These are phyloP conservation scores for Nibea coibor DNA, from an alignment of 2,113 vertebrate genomes.

Conservation along the genomic window DNA sequence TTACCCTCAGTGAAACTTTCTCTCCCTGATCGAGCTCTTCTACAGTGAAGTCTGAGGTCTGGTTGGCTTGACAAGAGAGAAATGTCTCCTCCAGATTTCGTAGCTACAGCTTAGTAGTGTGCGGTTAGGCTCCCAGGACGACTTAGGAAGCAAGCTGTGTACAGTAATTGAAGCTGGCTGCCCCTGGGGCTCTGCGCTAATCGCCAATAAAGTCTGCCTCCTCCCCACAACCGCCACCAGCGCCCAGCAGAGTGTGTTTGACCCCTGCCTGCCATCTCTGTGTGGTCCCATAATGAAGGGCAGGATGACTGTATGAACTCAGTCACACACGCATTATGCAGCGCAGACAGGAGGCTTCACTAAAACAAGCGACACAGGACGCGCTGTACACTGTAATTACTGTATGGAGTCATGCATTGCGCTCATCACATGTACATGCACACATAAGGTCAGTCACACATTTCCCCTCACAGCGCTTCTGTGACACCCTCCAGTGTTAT, in stretches of 20 bases:
- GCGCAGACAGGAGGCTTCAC: neutral
- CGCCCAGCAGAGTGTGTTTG: constrained; percentile 47
- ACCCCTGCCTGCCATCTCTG: constrained; percentile 62
- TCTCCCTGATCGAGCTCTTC: constrained; percentile 16
- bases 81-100: constrained; percentile 62
- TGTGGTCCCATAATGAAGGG: constrained; percentile 56
- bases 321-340: constrained; percentile 20
- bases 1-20: constrained; percentile 3
- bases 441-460: constrained; percentile 42
- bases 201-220: constrained; percentile 67
- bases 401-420: constrained; percentile 6
- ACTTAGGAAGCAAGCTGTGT: constrained; percentile 56
- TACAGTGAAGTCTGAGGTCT: constrained; percentile 21
- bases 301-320: constrained; percentile 30
- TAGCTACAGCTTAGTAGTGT: constrained; percentile 31
- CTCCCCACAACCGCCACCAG: constrained; percentile 22
- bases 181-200: constrained; percentile 62
- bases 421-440: constrained; percentile 27
- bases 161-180: constrained; percentile 69
- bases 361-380: constrained; percentile 3
- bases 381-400: constrained; percentile 21
- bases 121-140: constrained; percentile 16
- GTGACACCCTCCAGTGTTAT: neutral
- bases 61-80: constrained; percentile 20
- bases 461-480: constrained; percentile 13